Evolutionary conservation across 1,140 invertebrate genomes (phyloP).

Genomic region (Tachypleus tridentatus): DNA sequence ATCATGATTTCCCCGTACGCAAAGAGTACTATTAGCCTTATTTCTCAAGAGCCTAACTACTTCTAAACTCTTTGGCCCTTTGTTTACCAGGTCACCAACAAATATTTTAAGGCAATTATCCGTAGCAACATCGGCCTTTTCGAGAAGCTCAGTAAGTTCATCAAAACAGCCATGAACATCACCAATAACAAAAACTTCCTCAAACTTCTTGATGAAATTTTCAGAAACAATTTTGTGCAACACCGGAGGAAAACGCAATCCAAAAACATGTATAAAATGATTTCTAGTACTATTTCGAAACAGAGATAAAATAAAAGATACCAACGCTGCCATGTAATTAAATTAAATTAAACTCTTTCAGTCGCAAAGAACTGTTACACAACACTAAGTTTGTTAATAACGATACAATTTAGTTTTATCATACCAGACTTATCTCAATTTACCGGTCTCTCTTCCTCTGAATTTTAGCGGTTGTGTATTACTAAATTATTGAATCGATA

Average conservation of each 20-base stretch:
- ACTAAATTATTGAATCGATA: too few relatives aligned
- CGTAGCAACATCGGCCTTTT: constrained; percentile 8
- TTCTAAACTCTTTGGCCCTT: constrained; percentile 31
- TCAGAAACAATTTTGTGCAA: constrained; percentile 2
- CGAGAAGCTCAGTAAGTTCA: constrained; percentile 30
- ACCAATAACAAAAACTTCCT: constrained; percentile 33
- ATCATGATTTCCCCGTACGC: constrained; percentile 26
- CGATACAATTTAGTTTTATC: too few relatives aligned
- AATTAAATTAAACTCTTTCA: background rate
- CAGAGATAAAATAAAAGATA: background rate
- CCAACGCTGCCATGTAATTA: background rate
- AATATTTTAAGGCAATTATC: constrained; percentile 30
- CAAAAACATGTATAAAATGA: background rate
- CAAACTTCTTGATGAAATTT: constrained; percentile 11
- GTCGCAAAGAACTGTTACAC: too few relatives aligned
- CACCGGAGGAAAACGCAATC: background rate
- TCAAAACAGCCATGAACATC: constrained; percentile 36
- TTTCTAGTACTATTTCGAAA: background rate
- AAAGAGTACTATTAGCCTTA: constrained; percentile 4
- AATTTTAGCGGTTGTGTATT: too few relatives aligned
- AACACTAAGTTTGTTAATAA: too few relatives aligned
- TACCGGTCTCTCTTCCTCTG: too few relatives aligned
- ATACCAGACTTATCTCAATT: too few relatives aligned
- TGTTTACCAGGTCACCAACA: constrained; percentile 34
- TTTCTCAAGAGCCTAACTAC: constrained; percentile 25